phyloP scores from a whole-genome alignment of 2,888 invertebrate species.

The Habroteleia sp. region DNA sequence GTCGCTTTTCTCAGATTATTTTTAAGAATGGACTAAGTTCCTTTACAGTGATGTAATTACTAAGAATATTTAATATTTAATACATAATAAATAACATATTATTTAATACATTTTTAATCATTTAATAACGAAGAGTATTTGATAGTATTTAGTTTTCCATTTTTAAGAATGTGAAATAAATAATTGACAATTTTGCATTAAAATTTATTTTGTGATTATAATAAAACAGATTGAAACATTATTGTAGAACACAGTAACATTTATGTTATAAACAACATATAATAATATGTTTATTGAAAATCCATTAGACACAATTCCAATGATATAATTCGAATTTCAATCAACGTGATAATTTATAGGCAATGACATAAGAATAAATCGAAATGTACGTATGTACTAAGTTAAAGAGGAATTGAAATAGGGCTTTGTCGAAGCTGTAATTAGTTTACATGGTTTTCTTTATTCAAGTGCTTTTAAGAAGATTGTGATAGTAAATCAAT shows the following conservation, averaged over 20 bases:
- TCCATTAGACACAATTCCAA: neutral
- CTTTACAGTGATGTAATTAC: too few species aligned
- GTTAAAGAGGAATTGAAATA: slow-evolving; percentile 18
- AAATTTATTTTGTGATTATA: neutral
- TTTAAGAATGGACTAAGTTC: too few species aligned
- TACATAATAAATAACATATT: too few species aligned
- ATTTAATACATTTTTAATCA: too few species aligned
- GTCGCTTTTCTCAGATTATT: too few species aligned
- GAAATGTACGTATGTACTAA: slow-evolving; percentile 8
- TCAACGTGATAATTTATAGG: slow-evolving; percentile 19
- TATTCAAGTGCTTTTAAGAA: too few species aligned
- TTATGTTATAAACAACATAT: slow-evolving; percentile 7
- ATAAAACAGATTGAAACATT: neutral
- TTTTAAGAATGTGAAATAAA: too few species aligned
- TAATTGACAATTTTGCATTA: too few species aligned
- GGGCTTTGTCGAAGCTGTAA: slow-evolving; percentile 11
- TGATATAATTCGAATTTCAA: slow-evolving; percentile 31
- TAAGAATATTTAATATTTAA: too few species aligned
- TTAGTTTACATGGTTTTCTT: slow-evolving; percentile 11
- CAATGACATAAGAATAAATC: slow-evolving; percentile 25
- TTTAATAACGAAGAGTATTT: too few species aligned
- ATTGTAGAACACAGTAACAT: neutral
- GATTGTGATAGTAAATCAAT: too few species aligned
- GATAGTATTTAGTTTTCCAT: too few species aligned
- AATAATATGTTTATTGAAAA: slow-evolving; percentile 18